phyloP scores from a whole-genome alignment of 2,797 vertebrate species.

The Acestrorhynchus altus region DNA sequence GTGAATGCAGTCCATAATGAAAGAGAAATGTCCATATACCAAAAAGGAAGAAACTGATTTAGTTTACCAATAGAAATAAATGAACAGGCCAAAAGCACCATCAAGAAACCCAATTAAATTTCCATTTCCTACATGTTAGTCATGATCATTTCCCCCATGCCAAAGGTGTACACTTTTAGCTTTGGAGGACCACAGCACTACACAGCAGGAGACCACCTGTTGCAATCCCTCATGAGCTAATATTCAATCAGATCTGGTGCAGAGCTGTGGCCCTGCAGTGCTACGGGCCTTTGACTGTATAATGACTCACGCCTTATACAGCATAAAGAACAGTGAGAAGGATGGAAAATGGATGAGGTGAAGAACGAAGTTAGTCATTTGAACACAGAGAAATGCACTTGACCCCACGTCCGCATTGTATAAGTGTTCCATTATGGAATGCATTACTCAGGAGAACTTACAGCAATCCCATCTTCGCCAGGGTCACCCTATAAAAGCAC shows the following conservation, averaged over 20 bases:
- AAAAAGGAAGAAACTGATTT: neutral
- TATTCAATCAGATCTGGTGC: neutral
- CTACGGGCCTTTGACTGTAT: constrained; percentile 3
- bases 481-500: constrained; percentile 86
- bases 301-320: neutral
- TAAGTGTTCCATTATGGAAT: constrained; percentile 36
- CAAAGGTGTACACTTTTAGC: neutral
- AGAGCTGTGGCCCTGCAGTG: neutral
- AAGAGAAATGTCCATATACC: constrained; percentile 9
- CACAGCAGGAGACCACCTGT: neutral
- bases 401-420: constrained; percentile 28
- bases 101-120: neutral
- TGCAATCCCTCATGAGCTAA: neutral
- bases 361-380: neutral
- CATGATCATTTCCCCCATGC: neutral
- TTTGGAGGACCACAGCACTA: neutral
- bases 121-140: neutral
- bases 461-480: constrained; percentile 90
- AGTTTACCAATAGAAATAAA: neutral
- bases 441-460: constrained; percentile 73
- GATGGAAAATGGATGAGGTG: constrained; percentile 5
- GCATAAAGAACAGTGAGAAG: neutral
- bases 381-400: constrained; percentile 35
- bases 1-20: neutral
- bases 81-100: neutral